phyloP scores from a whole-genome alignment of 2,797 vertebrate species.

The Taeniopygia guttata region DNA sequence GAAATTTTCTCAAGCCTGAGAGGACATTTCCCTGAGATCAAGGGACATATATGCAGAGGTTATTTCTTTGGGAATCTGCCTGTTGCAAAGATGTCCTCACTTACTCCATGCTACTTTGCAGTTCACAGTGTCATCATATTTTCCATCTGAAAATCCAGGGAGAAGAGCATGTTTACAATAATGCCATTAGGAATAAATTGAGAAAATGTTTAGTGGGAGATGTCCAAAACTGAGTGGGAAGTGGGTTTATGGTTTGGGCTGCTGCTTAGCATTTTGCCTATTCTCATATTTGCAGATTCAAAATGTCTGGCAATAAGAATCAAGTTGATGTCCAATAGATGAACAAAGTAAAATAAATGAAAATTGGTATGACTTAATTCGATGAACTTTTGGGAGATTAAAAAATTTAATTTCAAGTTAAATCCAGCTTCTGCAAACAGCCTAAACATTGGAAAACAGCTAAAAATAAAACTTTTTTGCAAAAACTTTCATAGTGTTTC shows the following conservation, averaged over 20 bases:
- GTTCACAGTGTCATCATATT: background rate
- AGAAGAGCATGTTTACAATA: background rate
- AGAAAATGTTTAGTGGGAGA: background rate
- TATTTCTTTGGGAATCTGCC: background rate
- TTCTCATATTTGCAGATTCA: background rate
- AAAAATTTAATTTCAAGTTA: background rate
- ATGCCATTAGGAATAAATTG: background rate
- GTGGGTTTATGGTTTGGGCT: background rate
- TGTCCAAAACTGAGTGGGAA: background rate
- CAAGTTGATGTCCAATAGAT: background rate
- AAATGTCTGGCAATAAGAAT: background rate
- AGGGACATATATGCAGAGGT: background rate
- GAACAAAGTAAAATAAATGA: background rate
- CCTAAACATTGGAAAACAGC: background rate
- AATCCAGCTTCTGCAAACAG: background rate
- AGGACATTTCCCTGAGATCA: background rate
- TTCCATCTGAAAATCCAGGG: slow-evolving; percentile 1
- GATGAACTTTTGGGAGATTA: background rate
- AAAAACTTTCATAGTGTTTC: background rate
- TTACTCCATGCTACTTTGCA: background rate
- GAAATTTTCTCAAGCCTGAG: background rate
- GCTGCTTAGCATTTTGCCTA: background rate
- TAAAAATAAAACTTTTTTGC: background rate
- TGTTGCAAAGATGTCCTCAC: background rate
- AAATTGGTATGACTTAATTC: background rate